phyloP scores from a whole-genome alignment of 2,888 invertebrate species.

The Tenthredo livida region DNA sequence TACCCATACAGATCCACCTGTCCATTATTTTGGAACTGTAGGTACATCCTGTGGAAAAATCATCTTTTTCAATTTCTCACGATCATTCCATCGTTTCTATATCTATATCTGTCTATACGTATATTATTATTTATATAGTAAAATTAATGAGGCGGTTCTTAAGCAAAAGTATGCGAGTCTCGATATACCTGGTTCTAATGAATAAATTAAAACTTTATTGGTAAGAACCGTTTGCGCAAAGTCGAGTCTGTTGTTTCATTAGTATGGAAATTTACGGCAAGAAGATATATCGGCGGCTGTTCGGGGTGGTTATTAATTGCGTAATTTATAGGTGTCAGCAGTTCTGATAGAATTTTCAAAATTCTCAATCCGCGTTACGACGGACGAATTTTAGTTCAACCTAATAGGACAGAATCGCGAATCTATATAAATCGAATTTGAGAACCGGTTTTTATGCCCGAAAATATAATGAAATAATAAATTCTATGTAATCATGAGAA shows the following conservation, averaged over 20 bases:
- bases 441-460: too few relatives aligned
- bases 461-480: background rate
- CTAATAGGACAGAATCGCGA: background rate
- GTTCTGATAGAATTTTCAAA: constrained; percentile 13
- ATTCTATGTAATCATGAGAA: background rate
- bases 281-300: background rate
- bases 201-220: constrained; percentile 69
- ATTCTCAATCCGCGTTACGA: background rate
- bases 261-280: constrained; percentile 63
- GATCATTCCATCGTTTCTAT: background rate
- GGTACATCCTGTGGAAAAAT: background rate
- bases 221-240: constrained; percentile 55
- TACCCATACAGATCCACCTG: constrained; percentile 1
- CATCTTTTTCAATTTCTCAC: background rate
- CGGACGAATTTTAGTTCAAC: background rate
- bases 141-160: constrained; percentile 11
- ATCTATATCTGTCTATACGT: background rate
- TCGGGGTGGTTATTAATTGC: constrained; percentile 35
- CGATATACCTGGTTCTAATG: constrained; percentile 56
- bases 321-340: constrained; percentile 41
- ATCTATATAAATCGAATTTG: too few relatives aligned
- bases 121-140: background rate
- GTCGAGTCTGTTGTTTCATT: constrained; percentile 62
- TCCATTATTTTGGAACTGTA: background rate
- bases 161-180: background rate